Percentiles rank a stretch among this genome's conserved stretches.
Evolutionary conservation across 1,140 invertebrate species (phyloP).

Genomic region (Caenorhabditis remanei): DNA sequence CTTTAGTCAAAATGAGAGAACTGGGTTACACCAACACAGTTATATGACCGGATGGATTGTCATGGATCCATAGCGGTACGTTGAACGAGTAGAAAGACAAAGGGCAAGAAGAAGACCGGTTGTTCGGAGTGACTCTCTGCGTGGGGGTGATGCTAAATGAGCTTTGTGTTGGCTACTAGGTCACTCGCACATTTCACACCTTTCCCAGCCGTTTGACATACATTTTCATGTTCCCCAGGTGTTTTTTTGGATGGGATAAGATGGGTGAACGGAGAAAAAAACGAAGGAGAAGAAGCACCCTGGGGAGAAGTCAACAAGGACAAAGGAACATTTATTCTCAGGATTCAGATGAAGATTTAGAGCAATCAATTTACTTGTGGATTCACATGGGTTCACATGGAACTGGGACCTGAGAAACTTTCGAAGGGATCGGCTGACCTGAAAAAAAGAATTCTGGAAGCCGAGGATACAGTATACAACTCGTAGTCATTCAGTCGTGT

Average conservation of each 20-base stretch:
- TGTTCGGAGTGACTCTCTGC: background rate
- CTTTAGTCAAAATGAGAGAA: slow-evolving; percentile 41
- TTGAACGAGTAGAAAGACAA: slow-evolving; percentile 32
- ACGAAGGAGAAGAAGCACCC: background rate
- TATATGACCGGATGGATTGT: slow-evolving; percentile 54
- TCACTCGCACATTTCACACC: slow-evolving; percentile 49
- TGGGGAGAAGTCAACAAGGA: background rate
- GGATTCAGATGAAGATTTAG: slow-evolving; percentile 26
- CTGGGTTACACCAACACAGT: slow-evolving; percentile 53
- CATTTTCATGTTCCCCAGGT: slow-evolving; percentile 44
- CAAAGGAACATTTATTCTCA: slow-evolving; percentile 40
- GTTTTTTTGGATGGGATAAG: slow-evolving; percentile 30
- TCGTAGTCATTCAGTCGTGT: no score
- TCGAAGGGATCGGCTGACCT: no score
- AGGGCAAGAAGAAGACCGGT: slow-evolving; percentile 44
- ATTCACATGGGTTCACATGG: background rate
- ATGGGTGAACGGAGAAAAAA: background rate
- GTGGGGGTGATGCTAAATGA: slow-evolving; percentile 33
- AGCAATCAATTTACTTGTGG: background rate
- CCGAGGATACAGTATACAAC: no score
- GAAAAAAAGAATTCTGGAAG: no score
- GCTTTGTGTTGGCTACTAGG: slow-evolving; percentile 46
- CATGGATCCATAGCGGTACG: slow-evolving; percentile 42
- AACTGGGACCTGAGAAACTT: no score
- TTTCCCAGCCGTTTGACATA: slow-evolving; percentile 50